Evolutionary conservation across 2,797 vertebrate species (phyloP).

Genomic region (Diplodus sargus): DNA sequence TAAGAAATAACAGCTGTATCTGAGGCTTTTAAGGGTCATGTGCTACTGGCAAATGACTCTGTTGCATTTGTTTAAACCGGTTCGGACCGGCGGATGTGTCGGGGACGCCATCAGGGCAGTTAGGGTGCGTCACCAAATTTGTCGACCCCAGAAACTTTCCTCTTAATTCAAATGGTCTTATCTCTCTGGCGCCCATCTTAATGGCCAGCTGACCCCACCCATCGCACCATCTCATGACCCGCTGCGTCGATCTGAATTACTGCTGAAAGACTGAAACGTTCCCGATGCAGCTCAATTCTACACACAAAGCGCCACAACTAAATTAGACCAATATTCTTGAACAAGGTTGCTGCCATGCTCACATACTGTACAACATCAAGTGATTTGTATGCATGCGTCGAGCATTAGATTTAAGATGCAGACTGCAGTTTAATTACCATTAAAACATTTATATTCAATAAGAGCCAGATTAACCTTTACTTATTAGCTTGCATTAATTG

Average conservation of each 20-base stretch:
- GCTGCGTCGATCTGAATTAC: slow-evolving; percentile 18
- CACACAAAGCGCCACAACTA: slow-evolving; percentile 8
- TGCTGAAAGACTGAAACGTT: slow-evolving; percentile 3
- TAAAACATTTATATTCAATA: slow-evolving; percentile 38
- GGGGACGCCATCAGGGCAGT: background rate
- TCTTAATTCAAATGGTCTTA: slow-evolving; percentile 15
- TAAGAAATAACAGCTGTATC: slow-evolving; percentile 52
- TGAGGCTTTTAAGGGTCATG: slow-evolving; percentile 44
- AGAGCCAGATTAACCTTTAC: slow-evolving; percentile 38
- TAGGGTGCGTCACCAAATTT: background rate
- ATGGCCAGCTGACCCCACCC: slow-evolving; percentile 15
- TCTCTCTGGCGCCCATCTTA: slow-evolving; percentile 2
- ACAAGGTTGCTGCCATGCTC: slow-evolving; percentile 14
- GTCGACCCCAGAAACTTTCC: slow-evolving; percentile 16
- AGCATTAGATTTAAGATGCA: slow-evolving; percentile 30
- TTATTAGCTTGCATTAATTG: slow-evolving; percentile 37
- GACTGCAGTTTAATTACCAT: slow-evolving; percentile 36
- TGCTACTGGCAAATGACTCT: slow-evolving; percentile 1
- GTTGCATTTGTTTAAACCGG: slow-evolving; percentile 24
- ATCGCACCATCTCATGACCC: background rate
- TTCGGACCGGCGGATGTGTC: background rate
- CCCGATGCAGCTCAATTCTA: slow-evolving; percentile 4
- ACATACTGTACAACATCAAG: background rate
- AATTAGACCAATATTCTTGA: slow-evolving; percentile 33
- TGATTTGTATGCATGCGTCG: slow-evolving; percentile 48